These are phyloP conservation scores for Orchestes rusci DNA, from an alignment of 2,888 invertebrate species.

Conservation along the genomic window DNA sequence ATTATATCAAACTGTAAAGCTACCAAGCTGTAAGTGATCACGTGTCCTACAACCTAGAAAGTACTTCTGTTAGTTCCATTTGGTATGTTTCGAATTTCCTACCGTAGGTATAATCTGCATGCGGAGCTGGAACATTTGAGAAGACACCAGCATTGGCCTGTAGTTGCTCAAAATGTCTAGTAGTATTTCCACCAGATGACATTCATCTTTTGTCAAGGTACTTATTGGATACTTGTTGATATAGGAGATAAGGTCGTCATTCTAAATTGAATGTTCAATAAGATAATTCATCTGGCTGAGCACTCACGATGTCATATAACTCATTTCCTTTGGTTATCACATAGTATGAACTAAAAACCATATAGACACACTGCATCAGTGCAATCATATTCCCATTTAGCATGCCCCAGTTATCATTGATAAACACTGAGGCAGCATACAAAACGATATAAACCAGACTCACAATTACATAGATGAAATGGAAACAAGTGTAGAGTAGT, in stretches of 20 bases:
- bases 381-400: background rate
- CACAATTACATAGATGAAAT: conserved; percentile 10
- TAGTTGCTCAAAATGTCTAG: conserved; percentile 25
- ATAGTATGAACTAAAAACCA: conserved; percentile 2
- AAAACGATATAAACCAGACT: conserved; percentile 5
- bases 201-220: conserved; percentile 31
- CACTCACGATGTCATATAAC: conserved; percentile 9
- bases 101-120: conserved; percentile 29
- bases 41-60: conserved; percentile 33
- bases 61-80: conserved; percentile 1
- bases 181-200: conserved; percentile 31
- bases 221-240: conserved; percentile 35
- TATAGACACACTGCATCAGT: conserved; percentile 1
- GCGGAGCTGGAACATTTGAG: conserved; percentile 29
- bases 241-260: conserved; percentile 33
- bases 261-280: conserved; percentile 28
- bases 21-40: conserved; percentile 35
- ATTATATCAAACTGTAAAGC: conserved; percentile 33
- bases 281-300: background rate
- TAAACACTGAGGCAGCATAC: conserved; percentile 4
- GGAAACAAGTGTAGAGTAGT: conserved; percentile 2
- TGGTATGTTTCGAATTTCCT: conserved; percentile 14
- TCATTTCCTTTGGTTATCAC: conserved; percentile 3
- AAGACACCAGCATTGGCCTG: conserved; percentile 27
- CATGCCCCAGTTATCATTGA: background rate